Percentiles rank a stretch among this genome's conserved stretches.
Conservation (phyloP, 2,113 vertebrate genomes). For the Struthio camelus region DNA sequence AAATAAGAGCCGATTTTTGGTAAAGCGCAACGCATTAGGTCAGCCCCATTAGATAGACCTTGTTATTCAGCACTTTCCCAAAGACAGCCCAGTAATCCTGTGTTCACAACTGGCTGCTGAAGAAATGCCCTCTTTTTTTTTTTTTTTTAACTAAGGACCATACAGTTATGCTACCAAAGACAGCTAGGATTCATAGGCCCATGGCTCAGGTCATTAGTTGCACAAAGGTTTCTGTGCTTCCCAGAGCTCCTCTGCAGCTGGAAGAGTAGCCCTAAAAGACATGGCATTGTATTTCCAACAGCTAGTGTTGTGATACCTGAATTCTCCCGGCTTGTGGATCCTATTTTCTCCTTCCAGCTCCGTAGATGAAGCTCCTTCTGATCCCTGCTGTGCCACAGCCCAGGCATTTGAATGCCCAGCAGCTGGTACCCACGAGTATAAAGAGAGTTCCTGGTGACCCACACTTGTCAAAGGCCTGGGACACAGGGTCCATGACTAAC, state of each 20-base stretch:
- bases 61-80: neutral
- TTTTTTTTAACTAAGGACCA: neutral
- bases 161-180: neutral
- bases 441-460: neutral
- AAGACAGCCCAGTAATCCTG: neutral
- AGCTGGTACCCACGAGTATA: neutral
- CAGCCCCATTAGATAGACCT: neutral
- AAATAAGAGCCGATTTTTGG: neutral
- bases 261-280: neutral
- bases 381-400: accelerated
- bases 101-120: neutral
- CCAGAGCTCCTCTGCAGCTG: neutral
- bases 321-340: neutral
- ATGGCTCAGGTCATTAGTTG: neutral
- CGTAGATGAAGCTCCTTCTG: neutral
- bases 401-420: neutral
- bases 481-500: neutral
- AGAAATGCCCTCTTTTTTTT: neutral
- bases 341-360: neutral
- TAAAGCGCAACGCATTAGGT: neutral
- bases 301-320: neutral
- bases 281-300: too few relatives aligned
- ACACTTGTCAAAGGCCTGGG: neutral
- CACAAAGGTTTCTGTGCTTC: neutral
- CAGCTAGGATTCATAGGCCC: neutral